Evolutionary conservation across 2,888 invertebrate species (phyloP).

Genomic region (Philonicus albiceps): DNA sequence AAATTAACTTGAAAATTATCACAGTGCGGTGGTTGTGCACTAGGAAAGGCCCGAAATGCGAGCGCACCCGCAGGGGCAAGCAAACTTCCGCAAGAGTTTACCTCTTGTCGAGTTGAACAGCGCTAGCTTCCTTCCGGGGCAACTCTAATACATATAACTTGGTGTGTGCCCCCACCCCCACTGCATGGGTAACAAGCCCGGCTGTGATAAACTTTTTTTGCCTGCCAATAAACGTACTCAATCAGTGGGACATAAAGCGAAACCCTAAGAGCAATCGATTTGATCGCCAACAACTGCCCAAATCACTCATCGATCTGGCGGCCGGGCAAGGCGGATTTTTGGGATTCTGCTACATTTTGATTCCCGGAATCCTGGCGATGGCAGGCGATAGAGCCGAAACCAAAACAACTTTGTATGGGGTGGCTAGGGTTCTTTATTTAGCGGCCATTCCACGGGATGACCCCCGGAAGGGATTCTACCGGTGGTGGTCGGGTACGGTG

Average conservation of each 20-base stretch:
- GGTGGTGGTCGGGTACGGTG: background rate
- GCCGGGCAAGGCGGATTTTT: background rate
- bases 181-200: background rate
- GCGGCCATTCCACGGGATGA: background rate
- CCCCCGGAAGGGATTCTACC: background rate
- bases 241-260: background rate
- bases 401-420: background rate
- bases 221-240: slow-evolving; percentile 11
- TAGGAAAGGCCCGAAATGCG: background rate
- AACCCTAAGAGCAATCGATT: slow-evolving; percentile 14
- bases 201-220: background rate
- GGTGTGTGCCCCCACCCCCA: background rate
- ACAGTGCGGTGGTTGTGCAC: background rate
- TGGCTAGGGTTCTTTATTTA: background rate
- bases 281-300: slow-evolving; percentile 5
- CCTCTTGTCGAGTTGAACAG: background rate
- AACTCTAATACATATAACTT: background rate
- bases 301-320: slow-evolving; percentile 3
- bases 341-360: background rate
- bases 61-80: background rate
- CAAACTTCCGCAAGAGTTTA: background rate
- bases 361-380: background rate
- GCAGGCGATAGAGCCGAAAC: background rate
- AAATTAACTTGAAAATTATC: background rate
- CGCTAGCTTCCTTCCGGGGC: background rate